Conservation (phyloP, 2,888 invertebrate genomes). For the Parasteatoda lunata region DNA sequence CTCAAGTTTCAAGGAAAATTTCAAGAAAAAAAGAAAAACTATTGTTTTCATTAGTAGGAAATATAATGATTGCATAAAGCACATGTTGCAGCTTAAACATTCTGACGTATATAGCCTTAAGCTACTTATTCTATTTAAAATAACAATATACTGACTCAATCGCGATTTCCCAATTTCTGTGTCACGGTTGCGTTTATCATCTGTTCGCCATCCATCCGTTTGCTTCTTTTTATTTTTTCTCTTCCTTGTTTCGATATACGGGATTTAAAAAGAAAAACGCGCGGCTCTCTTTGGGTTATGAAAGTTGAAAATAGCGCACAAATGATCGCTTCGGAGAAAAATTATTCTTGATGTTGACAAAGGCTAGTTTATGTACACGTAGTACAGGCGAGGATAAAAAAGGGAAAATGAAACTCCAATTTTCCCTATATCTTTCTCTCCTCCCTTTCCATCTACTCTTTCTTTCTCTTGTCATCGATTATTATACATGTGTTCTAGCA, state of each 20-base stretch:
- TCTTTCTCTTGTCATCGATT: background rate
- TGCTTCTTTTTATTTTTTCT: slow-evolving; percentile 16
- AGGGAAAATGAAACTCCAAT: background rate
- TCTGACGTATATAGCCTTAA: too few relatives aligned
- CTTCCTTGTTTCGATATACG: background rate
- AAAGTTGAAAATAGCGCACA: slow-evolving; percentile 41
- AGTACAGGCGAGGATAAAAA: slow-evolving; percentile 17
- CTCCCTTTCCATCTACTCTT: background rate
- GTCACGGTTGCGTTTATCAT: too few relatives aligned
- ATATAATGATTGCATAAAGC: too few relatives aligned
- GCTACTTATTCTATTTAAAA: too few relatives aligned
- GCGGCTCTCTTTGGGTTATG: background rate
- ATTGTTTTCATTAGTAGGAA: too few relatives aligned
- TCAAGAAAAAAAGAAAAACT: too few relatives aligned
- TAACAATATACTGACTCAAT: too few relatives aligned
- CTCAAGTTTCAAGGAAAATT: too few relatives aligned
- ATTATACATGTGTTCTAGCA: too few relatives aligned
- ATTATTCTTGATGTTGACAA: background rate
- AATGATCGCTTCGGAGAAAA: slow-evolving; percentile 30
- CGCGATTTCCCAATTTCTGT: too few relatives aligned
- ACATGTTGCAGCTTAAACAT: too few relatives aligned
- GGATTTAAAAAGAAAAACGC: background rate
- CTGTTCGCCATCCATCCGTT: background rate
- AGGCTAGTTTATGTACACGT: slow-evolving; percentile 30
- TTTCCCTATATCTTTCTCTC: too few relatives aligned